A percentile compares a stretch with the other conserved stretches of the same genome.
Conservation (phyloP, 2,888 invertebrate species). For the Orthosia gracilis region DNA sequence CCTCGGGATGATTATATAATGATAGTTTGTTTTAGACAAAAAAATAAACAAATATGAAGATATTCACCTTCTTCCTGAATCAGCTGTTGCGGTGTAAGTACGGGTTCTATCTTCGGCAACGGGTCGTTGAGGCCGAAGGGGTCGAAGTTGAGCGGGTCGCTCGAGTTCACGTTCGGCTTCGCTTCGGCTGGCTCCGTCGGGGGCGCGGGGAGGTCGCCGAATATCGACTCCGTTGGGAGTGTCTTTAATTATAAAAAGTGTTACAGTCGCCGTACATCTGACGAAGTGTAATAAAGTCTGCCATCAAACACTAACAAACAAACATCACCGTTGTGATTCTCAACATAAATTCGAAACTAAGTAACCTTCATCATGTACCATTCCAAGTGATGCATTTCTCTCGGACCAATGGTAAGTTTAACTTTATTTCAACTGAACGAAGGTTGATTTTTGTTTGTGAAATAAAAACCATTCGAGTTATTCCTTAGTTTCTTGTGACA, state of each 20-base stretch:
- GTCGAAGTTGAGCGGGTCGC: constrained; percentile 90
- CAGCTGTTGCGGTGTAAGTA: constrained; percentile 80
- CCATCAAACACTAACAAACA: too few relatives aligned
- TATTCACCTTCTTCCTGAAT: constrained; percentile 80
- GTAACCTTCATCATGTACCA: background rate
- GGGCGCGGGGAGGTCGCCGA: constrained; percentile 83
- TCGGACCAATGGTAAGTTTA: background rate
- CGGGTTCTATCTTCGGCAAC: constrained; percentile 84
- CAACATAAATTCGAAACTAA: background rate
- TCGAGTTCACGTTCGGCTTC: constrained; percentile 69
- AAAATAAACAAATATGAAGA: too few relatives aligned
- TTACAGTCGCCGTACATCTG: background rate
- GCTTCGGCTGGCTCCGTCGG: constrained; percentile 68
- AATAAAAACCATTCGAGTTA: background rate
- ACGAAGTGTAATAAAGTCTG: background rate
- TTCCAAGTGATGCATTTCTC: background rate
- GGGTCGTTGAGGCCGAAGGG: constrained; percentile 92
- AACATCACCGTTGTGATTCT: background rate
- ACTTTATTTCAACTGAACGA: background rate
- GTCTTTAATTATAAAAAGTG: constrained; percentile 67
- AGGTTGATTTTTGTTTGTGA: background rate
- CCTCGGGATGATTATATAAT: too few relatives aligned
- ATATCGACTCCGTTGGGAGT: constrained; percentile 81
- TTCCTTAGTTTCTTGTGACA: background rate
- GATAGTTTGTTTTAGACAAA: too few relatives aligned